Conservation (phyloP, 2,113 vertebrate genomes). For the Gallinago jamesoni region DNA sequence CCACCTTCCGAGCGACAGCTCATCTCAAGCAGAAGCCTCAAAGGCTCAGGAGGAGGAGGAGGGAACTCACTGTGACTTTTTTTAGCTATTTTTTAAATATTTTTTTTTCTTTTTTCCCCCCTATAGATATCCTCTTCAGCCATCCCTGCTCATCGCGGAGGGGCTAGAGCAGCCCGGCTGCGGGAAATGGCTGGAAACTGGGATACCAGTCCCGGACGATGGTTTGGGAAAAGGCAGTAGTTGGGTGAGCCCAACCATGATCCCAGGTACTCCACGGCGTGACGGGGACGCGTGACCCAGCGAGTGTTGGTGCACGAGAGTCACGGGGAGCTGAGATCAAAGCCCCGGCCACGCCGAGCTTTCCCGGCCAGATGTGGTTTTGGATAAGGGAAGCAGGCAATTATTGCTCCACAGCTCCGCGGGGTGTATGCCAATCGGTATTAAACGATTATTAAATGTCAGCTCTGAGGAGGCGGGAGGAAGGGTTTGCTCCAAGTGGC, state of each 20-base stretch:
- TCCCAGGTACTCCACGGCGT: background rate
- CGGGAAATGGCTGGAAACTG: background rate
- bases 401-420: background rate
- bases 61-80: background rate
- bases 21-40: background rate
- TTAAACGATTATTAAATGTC: background rate
- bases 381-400: background rate
- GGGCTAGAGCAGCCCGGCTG: background rate
- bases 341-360: rapidly evolving
- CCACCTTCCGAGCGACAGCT: background rate
- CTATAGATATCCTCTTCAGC: background rate
- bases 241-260: background rate
- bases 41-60: background rate
- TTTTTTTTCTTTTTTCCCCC: background rate
- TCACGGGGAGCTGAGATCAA: background rate
- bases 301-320: rapidly evolving
- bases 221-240: background rate
- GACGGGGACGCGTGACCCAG: background rate
- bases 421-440: background rate
- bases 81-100: background rate
- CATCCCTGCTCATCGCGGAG: rapidly evolving
- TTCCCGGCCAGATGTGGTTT: background rate
- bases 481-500: background rate
- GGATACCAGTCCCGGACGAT: rapidly evolving
- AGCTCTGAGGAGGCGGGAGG: background rate